phyloP scores from a whole-genome alignment of 2,113 vertebrate species.

The Toxotes chatareus region DNA sequence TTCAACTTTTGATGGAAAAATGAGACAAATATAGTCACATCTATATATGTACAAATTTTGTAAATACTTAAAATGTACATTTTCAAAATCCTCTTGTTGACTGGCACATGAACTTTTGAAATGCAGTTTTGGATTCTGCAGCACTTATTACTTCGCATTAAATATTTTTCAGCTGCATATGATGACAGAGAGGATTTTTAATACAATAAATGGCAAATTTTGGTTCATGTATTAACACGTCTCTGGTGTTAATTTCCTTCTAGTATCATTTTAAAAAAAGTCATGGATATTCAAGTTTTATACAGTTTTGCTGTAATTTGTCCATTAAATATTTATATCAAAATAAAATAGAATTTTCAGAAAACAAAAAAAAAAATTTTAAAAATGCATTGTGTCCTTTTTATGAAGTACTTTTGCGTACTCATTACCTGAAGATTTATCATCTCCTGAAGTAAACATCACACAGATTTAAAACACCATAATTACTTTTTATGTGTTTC shows the following conservation, averaged over 20 bases:
- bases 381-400: neutral
- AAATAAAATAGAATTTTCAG: neutral
- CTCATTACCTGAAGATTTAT: neutral
- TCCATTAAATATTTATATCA: neutral
- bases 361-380: neutral
- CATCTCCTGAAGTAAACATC: neutral
- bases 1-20: slow-evolving; percentile 42
- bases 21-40: slow-evolving; percentile 5
- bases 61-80: neutral
- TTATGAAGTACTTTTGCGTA: neutral
- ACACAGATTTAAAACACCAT: neutral
- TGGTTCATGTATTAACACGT: neutral
- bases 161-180: neutral
- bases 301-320: neutral
- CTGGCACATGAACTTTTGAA: neutral
- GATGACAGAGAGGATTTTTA: neutral
- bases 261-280: neutral
- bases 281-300: neutral
- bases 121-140: neutral
- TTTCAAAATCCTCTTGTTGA: neutral
- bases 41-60: neutral
- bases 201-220: neutral
- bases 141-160: neutral
- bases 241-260: too few relatives aligned
- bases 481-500: slow-evolving; percentile 1